Percentiles rank a stretch among this genome's conserved stretches.
Evolutionary conservation across 1,140 invertebrate genomes (phyloP).

Genomic region (Cepaea nemoralis): DNA sequence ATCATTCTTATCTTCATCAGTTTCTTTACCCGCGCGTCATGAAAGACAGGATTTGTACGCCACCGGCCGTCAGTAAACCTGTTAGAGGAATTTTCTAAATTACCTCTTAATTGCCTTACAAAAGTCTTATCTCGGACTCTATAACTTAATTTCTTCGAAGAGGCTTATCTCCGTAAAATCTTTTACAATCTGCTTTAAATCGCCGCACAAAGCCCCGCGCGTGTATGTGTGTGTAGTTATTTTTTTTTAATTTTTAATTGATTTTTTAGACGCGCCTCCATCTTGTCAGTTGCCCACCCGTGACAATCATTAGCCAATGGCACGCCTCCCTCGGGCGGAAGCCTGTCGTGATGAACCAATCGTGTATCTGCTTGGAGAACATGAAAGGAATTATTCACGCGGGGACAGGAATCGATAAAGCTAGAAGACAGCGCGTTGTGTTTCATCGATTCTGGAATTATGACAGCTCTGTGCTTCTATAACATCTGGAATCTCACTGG

Average conservation of each 20-base stretch:
- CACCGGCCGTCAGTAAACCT: neutral
- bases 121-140: conserved; percentile 12
- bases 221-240: too few species aligned
- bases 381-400: neutral
- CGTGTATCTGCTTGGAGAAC: neutral
- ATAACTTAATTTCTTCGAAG: conserved; percentile 5
- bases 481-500: neutral
- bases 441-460: neutral
- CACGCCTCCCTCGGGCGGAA: neutral
- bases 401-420: neutral
- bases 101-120: conserved; percentile 15
- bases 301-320: neutral
- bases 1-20: neutral
- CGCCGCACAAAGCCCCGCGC: conserved; percentile 3
- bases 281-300: neutral
- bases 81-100: conserved; percentile 1
- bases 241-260: neutral
- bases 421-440: neutral
- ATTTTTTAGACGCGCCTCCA: conserved; percentile 5
- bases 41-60: neutral
- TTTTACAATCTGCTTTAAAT: conserved; percentile 3
- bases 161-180: neutral
- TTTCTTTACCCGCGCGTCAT: neutral
- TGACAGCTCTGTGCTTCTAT: neutral
- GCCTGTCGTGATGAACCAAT: neutral